phyloP scores from a whole-genome alignment of 2,113 vertebrate genomes.

The Scalopus aquaticus region DNA sequence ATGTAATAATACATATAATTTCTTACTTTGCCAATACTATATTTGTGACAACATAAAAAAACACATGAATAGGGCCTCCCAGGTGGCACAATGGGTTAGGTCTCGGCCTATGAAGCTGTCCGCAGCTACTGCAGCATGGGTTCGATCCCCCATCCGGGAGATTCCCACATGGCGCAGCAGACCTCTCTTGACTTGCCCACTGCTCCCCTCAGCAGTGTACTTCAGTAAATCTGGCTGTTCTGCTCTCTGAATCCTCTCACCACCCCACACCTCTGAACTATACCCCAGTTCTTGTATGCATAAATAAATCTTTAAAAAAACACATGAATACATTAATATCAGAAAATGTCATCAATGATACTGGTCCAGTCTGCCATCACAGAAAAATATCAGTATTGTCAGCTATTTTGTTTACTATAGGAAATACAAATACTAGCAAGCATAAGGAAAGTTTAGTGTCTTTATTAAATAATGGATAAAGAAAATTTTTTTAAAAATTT shows the following conservation, averaged over 20 bases:
- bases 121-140: no score
- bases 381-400: background rate
- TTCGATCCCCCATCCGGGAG: no score
- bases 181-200: no score
- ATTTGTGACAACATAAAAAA: conserved; percentile 4
- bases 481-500: background rate
- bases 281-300: no score
- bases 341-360: background rate
- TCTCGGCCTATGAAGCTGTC: no score
- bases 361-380: background rate
- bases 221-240: no score
- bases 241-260: no score
- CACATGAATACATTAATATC: background rate
- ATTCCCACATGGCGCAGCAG: no score
- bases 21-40: background rate
- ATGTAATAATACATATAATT: background rate
- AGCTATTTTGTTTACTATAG: background rate
- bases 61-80: background rate
- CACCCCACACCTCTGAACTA: no score
- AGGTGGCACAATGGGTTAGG: no score
- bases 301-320: no score
- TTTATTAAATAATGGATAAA: conserved; percentile 13
- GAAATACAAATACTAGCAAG: background rate
- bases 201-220: no score
- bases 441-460: background rate